Percentiles rank a stretch among this genome's conserved stretches.
These are phyloP conservation scores for Trachelipus rathkii DNA, from an alignment of 1,140 invertebrate species.

Conservation along the genomic window DNA sequence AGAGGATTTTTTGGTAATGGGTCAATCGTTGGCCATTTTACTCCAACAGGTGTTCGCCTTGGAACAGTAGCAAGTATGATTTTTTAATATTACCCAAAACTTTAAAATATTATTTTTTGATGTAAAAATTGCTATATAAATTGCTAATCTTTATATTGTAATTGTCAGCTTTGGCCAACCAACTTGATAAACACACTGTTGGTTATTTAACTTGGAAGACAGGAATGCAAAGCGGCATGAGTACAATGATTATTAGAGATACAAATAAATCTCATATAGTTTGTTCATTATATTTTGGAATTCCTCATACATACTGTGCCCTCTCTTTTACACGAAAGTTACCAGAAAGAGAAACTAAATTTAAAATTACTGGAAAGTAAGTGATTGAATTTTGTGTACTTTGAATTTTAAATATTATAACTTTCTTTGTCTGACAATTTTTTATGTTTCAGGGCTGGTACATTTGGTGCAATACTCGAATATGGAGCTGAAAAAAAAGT, in stretches of 20 bases:
- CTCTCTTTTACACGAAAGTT: slow-evolving; percentile 60
- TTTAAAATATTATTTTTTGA: too few species aligned
- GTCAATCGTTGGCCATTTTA: slow-evolving; percentile 32
- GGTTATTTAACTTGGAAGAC: slow-evolving; percentile 80
- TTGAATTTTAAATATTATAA: not conserved
- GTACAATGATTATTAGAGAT: slow-evolving; percentile 70
- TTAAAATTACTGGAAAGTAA: slow-evolving; percentile 73
- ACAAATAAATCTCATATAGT: slow-evolving; percentile 62
- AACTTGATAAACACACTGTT: slow-evolving; percentile 76
- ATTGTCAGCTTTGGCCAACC: slow-evolving; percentile 68
- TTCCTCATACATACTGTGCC: slow-evolving; percentile 71
- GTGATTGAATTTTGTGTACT: slow-evolving; percentile 38
- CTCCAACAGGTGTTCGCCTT: slow-evolving; percentile 28
- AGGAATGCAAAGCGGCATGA: slow-evolving; percentile 68
- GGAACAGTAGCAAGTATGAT: slow-evolving; percentile 43
- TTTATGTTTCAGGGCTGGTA: slow-evolving; percentile 64
- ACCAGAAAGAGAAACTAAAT: slow-evolving; percentile 65
- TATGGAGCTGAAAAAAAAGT: slow-evolving; percentile 90
- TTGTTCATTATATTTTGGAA: slow-evolving; percentile 70
- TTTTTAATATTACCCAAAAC: too few species aligned
- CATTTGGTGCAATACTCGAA: slow-evolving; percentile 77
- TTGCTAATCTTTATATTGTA: slow-evolving; percentile 29
- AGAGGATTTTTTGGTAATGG: slow-evolving; percentile 36
- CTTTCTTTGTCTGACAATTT: not conserved
- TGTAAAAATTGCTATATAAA: not conserved